Evolutionary conservation across 37 sponge, comb jelly and placozoan species (phyloP).

Genomic region (Bolinopsis microptera): DNA sequence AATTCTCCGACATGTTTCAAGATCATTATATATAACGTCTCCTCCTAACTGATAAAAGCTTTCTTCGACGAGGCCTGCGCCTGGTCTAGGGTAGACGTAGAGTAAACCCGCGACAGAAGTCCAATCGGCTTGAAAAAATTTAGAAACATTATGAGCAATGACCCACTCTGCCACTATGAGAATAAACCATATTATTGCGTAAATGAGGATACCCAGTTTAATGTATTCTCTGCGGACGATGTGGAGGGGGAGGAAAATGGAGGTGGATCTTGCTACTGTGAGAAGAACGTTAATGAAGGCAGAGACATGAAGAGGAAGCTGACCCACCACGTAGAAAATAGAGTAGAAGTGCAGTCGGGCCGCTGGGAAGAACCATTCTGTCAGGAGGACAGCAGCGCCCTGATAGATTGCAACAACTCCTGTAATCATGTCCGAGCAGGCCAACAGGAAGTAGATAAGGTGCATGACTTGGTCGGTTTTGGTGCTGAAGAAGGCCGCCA

Average conservation of each 20-base stretch:
- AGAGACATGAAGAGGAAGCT: constrained; percentile 35
- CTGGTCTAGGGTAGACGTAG: constrained; percentile 53
- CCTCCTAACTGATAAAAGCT: neutral
- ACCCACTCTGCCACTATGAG: constrained; percentile 48
- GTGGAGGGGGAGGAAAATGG: constrained; percentile 5
- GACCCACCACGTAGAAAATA: neutral
- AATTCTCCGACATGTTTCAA: neutral
- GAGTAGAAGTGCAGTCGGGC: constrained; percentile 25
- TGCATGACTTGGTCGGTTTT: constrained; percentile 49
- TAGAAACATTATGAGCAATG: neutral
- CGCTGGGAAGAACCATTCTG: neutral
- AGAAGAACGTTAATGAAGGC: constrained; percentile 39
- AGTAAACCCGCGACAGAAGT: constrained; percentile 12
- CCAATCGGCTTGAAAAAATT: neutral
- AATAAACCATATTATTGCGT: neutral
- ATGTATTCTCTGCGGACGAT: neutral
- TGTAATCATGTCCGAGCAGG: constrained; percentile 8
- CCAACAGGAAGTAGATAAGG: constrained; percentile 40
- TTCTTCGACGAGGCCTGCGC: neutral
- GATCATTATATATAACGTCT: neutral
- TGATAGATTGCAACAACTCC: constrained; percentile 38
- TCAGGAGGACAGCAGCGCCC: constrained; percentile 37
- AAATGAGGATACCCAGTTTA: neutral
- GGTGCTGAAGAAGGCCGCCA: constrained; percentile 12
- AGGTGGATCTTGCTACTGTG: constrained; percentile 16